Conservation (phyloP, 1,140 invertebrate genomes). For the Tetramorium simillimum region DNA sequence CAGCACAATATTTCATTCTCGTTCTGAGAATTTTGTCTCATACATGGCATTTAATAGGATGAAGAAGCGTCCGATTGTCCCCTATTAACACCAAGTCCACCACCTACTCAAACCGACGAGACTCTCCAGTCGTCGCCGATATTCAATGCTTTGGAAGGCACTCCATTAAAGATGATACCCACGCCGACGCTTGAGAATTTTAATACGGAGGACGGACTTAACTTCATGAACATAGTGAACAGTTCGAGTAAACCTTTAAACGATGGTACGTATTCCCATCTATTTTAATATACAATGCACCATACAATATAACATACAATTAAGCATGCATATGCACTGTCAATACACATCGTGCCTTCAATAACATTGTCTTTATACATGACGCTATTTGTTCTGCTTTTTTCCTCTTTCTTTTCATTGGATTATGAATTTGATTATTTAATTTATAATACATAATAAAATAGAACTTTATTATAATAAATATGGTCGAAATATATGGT, state of each 20-base stretch:
- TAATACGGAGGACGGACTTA: slow-evolving; percentile 81
- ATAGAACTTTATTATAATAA: background rate
- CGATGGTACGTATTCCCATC: slow-evolving; percentile 75
- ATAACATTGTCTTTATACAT: background rate
- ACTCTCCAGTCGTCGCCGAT: slow-evolving; percentile 66
- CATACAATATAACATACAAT: background rate
- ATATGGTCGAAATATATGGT: background rate
- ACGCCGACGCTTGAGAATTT: slow-evolving; percentile 79
- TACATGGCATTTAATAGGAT: slow-evolving; percentile 75
- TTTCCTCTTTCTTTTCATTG: background rate
- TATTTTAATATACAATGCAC: background rate
- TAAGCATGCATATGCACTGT: background rate
- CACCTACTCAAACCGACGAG: slow-evolving; percentile 67
- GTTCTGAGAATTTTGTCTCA: background rate
- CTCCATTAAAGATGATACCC: slow-evolving; percentile 76
- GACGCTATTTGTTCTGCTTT: background rate
- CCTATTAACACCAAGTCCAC: slow-evolving; percentile 83
- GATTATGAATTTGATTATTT: background rate
- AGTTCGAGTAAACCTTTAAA: slow-evolving; percentile 81
- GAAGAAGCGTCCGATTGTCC: slow-evolving; percentile 85
- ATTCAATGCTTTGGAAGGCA: slow-evolving; percentile 77
- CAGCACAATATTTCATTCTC: background rate
- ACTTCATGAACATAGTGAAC: slow-evolving; percentile 83
- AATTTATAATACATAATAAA: background rate
- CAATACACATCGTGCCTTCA: background rate